Conservation (phyloP, 2,113 vertebrate genomes). For the Marcusenius ussheri region DNA sequence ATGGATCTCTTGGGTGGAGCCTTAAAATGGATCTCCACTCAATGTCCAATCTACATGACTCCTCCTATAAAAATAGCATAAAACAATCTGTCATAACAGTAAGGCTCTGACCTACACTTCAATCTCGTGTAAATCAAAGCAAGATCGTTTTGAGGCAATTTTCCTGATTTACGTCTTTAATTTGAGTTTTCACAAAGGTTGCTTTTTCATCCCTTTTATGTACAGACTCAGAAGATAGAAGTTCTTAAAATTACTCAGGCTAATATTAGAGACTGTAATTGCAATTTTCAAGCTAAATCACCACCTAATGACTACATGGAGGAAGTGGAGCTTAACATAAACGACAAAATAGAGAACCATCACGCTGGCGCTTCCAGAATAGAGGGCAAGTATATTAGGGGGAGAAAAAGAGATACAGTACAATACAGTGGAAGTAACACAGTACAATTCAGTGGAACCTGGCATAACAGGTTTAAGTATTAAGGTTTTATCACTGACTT, state of each 20-base stretch:
- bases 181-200: constrained; percentile 9
- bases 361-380: not conserved
- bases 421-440: not conserved
- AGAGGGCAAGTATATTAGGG: not conserved
- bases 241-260: not conserved
- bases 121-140: not conserved
- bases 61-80: not conserved
- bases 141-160: not conserved
- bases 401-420: not conserved
- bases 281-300: constrained; percentile 11
- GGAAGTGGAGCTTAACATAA: not conserved
- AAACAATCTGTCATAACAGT: not conserved
- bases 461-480: not conserved
- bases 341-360: not conserved
- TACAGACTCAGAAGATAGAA: not conserved
- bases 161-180: not conserved
- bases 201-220: constrained; percentile 12
- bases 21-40: not conserved
- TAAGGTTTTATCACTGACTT: not conserved
- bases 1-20: not conserved
- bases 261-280: not conserved
- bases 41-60: not conserved
- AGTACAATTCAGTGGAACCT: not conserved
- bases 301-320: not conserved
- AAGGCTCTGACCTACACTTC: not conserved